A percentile compares a stretch with the other conserved stretches of the same genome.
These are phyloP conservation scores for Oryctes rhinoceros DNA, from an alignment of 1,140 invertebrate species.

Conservation along the genomic window DNA sequence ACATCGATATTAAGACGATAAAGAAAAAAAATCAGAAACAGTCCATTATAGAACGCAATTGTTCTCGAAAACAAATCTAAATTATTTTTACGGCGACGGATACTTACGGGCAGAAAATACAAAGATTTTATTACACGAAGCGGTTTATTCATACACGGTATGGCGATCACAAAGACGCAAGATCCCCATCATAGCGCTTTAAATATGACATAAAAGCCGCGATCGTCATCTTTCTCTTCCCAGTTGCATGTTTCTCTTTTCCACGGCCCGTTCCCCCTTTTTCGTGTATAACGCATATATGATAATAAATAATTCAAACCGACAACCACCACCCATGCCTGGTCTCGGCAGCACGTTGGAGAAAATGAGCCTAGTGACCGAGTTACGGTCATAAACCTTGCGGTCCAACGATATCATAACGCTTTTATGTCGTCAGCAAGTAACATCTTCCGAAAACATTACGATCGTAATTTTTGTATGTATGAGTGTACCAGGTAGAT, in stretches of 20 bases:
- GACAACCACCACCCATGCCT: background rate
- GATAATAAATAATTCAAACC: constrained; percentile 15
- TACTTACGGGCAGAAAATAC: background rate
- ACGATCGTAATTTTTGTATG: background rate
- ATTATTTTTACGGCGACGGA: background rate
- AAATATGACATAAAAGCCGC: background rate
- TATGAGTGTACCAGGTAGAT: background rate
- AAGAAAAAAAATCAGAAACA: too few species aligned
- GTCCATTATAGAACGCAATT: too few species aligned
- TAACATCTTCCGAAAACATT: constrained; percentile 6
- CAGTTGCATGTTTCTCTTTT: background rate
- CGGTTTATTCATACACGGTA: background rate
- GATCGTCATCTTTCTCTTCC: background rate
- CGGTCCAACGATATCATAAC: constrained; percentile 8
- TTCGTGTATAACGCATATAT: background rate
- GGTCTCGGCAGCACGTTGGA: background rate
- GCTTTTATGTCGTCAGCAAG: constrained; percentile 3
- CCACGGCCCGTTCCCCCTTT: background rate
- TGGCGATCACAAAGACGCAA: background rate
- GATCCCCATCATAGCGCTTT: background rate
- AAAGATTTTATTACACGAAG: background rate
- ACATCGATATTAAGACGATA: too few species aligned
- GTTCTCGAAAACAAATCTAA: too few species aligned
- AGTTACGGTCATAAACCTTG: constrained; percentile 2
- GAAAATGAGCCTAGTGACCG: constrained; percentile 12